These are phyloP conservation scores for Heteractis magnifica DNA, from an alignment of 92 coral and sea anemone genomes.

Conservation along the genomic window DNA sequence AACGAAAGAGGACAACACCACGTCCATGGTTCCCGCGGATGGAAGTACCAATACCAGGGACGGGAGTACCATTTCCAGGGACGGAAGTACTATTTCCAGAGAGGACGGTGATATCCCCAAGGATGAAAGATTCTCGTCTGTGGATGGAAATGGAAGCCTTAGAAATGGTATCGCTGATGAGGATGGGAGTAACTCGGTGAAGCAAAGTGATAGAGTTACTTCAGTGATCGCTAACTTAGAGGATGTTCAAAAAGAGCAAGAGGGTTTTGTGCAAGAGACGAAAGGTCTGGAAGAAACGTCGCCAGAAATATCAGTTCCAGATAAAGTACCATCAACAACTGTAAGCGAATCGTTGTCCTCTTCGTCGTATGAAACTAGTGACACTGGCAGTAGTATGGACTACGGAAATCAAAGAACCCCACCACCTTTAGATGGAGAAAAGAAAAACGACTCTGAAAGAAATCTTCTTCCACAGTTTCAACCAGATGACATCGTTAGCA, in stretches of 20 bases:
- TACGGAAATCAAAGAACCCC: background rate
- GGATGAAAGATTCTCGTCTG: background rate
- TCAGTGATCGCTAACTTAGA: background rate
- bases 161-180: background rate
- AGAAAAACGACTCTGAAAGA: background rate
- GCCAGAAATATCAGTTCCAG: background rate
- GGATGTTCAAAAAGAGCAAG: background rate
- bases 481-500: background rate
- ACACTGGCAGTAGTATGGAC: background rate
- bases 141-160: background rate
- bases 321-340: background rate
- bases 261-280: background rate
- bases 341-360: background rate
- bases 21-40: background rate
- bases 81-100: background rate
- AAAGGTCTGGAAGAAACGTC: background rate
- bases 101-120: background rate
- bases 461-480: background rate
- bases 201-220: constrained; percentile 7
- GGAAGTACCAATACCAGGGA: background rate
- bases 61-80: background rate
- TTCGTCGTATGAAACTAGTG: constrained; percentile 9
- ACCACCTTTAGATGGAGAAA: background rate
- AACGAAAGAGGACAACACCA: too few species aligned
- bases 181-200: background rate